Conservation (phyloP, 2,888 invertebrate species). For the Drosophila phalerata region DNA sequence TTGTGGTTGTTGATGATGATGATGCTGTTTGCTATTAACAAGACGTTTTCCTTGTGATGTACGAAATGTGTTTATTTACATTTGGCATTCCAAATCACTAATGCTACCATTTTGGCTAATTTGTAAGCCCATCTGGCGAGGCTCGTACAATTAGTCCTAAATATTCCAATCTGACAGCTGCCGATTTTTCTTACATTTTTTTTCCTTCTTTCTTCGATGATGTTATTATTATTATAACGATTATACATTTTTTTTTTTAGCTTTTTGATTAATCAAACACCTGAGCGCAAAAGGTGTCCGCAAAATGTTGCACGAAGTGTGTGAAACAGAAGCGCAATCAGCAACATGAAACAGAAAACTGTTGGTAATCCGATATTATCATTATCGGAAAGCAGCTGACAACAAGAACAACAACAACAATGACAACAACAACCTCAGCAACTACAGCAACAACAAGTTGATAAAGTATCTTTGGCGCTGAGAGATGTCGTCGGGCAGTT, state of each 20-base stretch:
- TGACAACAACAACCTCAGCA: constrained; percentile 39
- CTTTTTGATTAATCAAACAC: constrained; percentile 2
- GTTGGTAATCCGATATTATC: constrained; percentile 51
- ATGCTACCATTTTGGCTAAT: constrained; percentile 33
- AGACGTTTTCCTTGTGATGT: constrained; percentile 20
- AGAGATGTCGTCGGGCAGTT: constrained; percentile 19
- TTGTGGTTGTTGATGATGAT: background rate
- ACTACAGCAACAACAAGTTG: constrained; percentile 14
- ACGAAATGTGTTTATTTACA: constrained; percentile 46
- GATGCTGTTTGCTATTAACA: constrained; percentile 17
- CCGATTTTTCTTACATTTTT: constrained; percentile 6
- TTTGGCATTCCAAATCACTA: constrained; percentile 24
- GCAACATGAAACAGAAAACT: constrained; percentile 50
- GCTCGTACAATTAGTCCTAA: constrained; percentile 3
- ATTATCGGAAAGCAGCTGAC: constrained; percentile 53
- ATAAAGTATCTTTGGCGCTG: constrained; percentile 28
- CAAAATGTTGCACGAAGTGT: constrained; percentile 40
- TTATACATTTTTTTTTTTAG: background rate
- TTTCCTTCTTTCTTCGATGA: background rate
- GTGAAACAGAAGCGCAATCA: constrained; percentile 49
- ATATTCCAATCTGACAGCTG: constrained; percentile 38
- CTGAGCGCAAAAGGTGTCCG: constrained; percentile 30
- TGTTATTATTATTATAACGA: background rate
- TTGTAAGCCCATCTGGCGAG: constrained; percentile 21
- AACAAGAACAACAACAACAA: constrained; percentile 16